Base-by-base conservation (phyloP, 2,113 vertebrate genomes). In the Carassius auratus region DNA sequence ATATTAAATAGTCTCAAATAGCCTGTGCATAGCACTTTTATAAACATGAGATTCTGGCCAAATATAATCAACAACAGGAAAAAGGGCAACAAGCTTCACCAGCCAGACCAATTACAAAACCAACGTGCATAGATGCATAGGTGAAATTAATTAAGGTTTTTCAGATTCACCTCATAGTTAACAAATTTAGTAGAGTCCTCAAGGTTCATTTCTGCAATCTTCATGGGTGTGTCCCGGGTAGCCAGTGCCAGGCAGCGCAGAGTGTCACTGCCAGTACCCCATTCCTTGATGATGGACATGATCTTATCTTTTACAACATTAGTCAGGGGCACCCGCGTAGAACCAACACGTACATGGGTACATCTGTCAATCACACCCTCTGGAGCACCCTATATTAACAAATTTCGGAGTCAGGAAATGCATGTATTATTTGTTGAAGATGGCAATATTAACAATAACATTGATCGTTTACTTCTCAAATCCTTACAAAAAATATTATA, bases 351-450 rank as follows among this genome's bases (percentile, higher is more conserved):
- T 14, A 98, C 96, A 0, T 97, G 97, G 85, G 93, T 55, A 36
- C 97, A 98, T 84, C 97, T 96, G 52, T 98, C 97, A 69, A 98
- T 96, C 90, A 98, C 97, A 17, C 97, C 97, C 88, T 95, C 95
- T 0, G 95, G 95, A 73, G 95, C 95, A 14, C 95, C 95, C 95
- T 95, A 88, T 50, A 52, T 76, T 17, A 19, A 26, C 48, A 26
- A 23, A 76, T 52, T 45, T 2, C 55, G 14, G 6, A 76, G 23
- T 17, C 10, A 76, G 1, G 23, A 19, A 23, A 55, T 26, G 14
- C 1, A 8, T 55, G 6, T 45, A 48, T 74, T 74, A 48, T 64
- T 71, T 21, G 17, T 1, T 4, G 8, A 71, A 71, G 8, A 38
- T 38, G 30, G 30, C 68, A 71, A 21, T 38, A 71, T 21, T 14